phyloP scores from a whole-genome alignment of 2,797 vertebrate species.

The Eutrigla gurnardus region DNA sequence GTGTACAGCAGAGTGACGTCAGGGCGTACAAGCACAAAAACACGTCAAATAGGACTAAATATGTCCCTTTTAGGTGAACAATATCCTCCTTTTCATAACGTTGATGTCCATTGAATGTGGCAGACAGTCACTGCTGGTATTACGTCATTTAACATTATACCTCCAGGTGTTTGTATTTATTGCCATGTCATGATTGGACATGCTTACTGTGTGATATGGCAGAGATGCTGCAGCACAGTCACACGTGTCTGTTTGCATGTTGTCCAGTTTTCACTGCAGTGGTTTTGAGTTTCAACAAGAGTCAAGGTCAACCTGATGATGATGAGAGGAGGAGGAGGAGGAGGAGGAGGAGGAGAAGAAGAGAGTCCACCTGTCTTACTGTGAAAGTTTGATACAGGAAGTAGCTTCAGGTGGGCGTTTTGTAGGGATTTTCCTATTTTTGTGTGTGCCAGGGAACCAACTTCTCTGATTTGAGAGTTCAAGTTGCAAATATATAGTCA shows the following conservation, averaged over 20 bases:
- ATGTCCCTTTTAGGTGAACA: accelerated
- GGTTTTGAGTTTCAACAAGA: constrained; percentile 57
- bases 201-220: not conserved
- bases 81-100: not conserved
- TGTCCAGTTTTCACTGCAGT: constrained; percentile 45
- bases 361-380: not conserved
- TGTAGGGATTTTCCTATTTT: not conserved
- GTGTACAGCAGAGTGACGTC: not conserved
- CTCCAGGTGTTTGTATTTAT: not conserved
- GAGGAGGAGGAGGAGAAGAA: not conserved
- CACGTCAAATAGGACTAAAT: not conserved
- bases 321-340: constrained; percentile 37
- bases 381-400: not conserved
- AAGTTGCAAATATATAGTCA: not conserved
- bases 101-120: too few relatives aligned
- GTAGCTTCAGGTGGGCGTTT: constrained; percentile 5
- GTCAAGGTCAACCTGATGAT: constrained; percentile 61
- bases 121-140: not conserved
- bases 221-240: not conserved
- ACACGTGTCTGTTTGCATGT: constrained; percentile 23
- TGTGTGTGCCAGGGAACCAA: too few relatives aligned
- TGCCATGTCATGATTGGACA: not conserved
- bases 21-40: not conserved
- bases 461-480: not conserved
- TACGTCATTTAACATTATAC: constrained; percentile 41